phyloP scores from a whole-genome alignment of 2,888 invertebrate species.

The Dicycla oo region DNA sequence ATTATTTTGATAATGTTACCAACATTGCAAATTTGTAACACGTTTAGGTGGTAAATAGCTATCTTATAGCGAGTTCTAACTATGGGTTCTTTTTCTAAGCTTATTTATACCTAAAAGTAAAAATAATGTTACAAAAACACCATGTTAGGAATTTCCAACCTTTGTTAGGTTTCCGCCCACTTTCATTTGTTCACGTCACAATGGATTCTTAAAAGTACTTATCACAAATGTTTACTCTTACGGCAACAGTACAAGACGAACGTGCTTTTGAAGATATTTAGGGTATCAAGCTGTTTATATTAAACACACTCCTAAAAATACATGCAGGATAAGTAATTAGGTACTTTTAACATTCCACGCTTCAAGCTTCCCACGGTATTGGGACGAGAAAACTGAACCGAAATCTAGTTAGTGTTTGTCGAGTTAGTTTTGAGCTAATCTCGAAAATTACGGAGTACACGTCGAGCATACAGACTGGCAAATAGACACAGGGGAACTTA shows the following conservation, averaged over 20 bases:
- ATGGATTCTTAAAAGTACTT: conserved; percentile 34
- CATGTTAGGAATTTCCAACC: not conserved
- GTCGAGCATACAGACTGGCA: conserved; percentile 12
- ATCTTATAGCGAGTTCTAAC: not conserved
- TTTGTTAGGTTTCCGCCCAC: conserved; percentile 27
- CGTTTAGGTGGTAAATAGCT: not conserved
- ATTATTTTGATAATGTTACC: not conserved
- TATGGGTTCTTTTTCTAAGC: not conserved
- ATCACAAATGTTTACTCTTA: conserved; percentile 49
- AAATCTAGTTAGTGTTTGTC: conserved; percentile 33
- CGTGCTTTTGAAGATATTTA: conserved; percentile 47
- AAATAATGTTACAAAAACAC: not conserved
- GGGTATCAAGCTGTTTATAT: conserved; percentile 33
- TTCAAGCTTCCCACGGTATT: conserved; percentile 31
- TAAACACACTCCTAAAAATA: conserved; percentile 36
- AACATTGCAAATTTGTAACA: not conserved
- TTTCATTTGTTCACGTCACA: not conserved
- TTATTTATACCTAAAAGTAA: not conserved
- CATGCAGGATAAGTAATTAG: conserved; percentile 49
- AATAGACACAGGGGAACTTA: conserved; percentile 33
- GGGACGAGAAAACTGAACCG: conserved; percentile 29
- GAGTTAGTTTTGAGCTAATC: conserved; percentile 43
- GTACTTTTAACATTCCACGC: conserved; percentile 21
- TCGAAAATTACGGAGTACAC: conserved; percentile 35
- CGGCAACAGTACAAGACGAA: conserved; percentile 31